phyloP scores from a whole-genome alignment of 2,888 invertebrate genomes.

The Metallyticus violacea region DNA sequence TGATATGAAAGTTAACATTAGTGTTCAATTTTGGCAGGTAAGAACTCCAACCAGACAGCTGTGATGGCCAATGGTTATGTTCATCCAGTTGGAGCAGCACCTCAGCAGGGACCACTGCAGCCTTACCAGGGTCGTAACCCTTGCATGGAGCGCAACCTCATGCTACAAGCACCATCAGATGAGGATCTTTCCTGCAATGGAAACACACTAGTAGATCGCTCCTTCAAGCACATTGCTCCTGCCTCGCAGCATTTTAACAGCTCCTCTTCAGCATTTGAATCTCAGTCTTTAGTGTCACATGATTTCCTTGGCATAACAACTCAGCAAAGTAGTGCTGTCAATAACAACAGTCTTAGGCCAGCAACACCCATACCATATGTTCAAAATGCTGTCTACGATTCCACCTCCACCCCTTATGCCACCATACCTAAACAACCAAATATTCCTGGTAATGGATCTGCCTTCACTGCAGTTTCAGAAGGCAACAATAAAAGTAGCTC shows the following conservation, averaged over 20 bases:
- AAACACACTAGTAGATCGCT: constrained; percentile 43
- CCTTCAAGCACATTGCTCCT: constrained; percentile 28
- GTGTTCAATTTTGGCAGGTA: constrained; percentile 43
- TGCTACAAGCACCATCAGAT: constrained; percentile 55
- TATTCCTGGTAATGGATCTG: constrained; percentile 43
- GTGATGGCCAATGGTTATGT: constrained; percentile 44
- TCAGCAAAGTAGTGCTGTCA: not conserved
- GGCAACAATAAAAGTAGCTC: constrained; percentile 6
- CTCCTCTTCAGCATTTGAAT: constrained; percentile 41
- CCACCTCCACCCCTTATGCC: constrained; percentile 27
- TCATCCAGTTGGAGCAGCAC: constrained; percentile 29
- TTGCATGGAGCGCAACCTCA: constrained; percentile 73
- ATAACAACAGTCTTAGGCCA: constrained; percentile 45
- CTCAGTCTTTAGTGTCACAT: constrained; percentile 51
- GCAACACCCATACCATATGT: constrained; percentile 67
- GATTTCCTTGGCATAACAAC: constrained; percentile 47
- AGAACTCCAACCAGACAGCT: constrained; percentile 53
- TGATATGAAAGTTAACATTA: not conserved
- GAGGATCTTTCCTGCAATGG: constrained; percentile 53
- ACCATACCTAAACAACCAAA: constrained; percentile 46
- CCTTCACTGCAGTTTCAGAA: constrained; percentile 33
- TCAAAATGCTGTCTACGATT: constrained; percentile 65
- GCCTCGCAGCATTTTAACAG: constrained; percentile 20
- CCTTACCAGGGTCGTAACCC: constrained; percentile 84
- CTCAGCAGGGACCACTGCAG: constrained; percentile 50